phyloP scores from a whole-genome alignment of 2,888 invertebrate species.

The Apamea crenata region DNA sequence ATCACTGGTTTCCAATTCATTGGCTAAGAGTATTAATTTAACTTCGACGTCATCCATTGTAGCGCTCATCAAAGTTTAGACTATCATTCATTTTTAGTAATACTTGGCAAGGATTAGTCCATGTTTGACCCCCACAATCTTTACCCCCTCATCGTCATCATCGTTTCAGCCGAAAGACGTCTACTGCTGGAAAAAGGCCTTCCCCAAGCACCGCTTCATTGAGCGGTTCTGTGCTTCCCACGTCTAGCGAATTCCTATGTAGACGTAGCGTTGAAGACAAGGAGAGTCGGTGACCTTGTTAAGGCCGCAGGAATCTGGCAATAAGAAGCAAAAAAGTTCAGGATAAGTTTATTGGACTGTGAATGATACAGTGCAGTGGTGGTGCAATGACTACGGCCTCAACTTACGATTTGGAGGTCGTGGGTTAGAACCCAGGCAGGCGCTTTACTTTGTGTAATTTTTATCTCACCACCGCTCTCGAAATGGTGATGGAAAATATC shows the following conservation, averaged over 20 bases:
- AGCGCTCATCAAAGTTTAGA: neutral
- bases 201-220: neutral
- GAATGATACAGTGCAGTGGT: neutral
- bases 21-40: neutral
- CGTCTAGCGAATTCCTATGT: neutral
- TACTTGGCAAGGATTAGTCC: too few relatives aligned
- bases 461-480: too few relatives aligned
- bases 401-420: neutral
- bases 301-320: neutral
- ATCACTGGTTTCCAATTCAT: neutral
- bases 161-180: neutral
- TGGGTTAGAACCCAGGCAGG: neutral
- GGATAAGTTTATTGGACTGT: neutral
- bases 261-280: neutral
- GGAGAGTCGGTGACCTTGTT: neutral
- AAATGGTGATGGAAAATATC: too few relatives aligned
- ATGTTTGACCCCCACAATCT: too few relatives aligned
- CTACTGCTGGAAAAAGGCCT: neutral
- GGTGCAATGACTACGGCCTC: neutral
- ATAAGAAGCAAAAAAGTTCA: neutral
- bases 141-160: too few relatives aligned
- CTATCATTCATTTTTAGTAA: neutral
- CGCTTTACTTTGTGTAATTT: too few relatives aligned
- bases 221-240: neutral
- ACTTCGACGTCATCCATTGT: neutral